Percentiles rank a stretch among this genome's conserved stretches.
phyloP scores from a whole-genome alignment of 2,888 invertebrate genomes.

The Meta bourneti region DNA sequence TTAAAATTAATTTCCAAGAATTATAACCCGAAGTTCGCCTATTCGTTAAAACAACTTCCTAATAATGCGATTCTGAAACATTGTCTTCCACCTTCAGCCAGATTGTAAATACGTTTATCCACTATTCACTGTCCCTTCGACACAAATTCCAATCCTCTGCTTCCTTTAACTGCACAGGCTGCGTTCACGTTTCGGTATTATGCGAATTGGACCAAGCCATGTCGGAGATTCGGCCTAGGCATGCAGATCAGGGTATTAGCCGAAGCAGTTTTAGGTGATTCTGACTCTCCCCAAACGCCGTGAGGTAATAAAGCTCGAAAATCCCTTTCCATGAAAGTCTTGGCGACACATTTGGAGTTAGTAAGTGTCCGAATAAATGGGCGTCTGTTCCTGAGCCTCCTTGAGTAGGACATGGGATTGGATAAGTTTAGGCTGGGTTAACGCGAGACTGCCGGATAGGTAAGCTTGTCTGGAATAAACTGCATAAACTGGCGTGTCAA shows the following conservation, averaged over 20 bases:
- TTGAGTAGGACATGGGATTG: too few relatives aligned
- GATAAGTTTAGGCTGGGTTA: too few relatives aligned
- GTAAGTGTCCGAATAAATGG: slow-evolving; percentile 21
- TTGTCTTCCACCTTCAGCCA: too few relatives aligned
- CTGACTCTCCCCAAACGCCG: slow-evolving; percentile 8
- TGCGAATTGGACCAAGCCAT: neutral
- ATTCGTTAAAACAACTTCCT: too few relatives aligned
- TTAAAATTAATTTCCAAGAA: too few relatives aligned
- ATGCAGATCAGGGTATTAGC: slow-evolving; percentile 22
- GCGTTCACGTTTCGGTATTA: neutral
- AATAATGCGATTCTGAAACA: too few relatives aligned
- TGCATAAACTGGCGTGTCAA: neutral
- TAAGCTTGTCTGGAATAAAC: neutral
- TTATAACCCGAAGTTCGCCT: too few relatives aligned
- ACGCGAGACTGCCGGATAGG: neutral
- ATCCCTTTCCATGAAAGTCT: slow-evolving; percentile 22
- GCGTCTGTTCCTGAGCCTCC: neutral
- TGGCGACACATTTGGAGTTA: slow-evolving; percentile 1
- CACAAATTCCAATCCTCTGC: neutral
- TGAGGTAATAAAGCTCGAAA: slow-evolving; percentile 25
- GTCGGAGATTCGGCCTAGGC: neutral
- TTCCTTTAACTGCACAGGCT: neutral
- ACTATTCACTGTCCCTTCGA: neutral
- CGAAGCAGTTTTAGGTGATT: neutral
- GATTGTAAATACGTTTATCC: neutral